Conservation (phyloP, 2,888 invertebrate genomes). For the Nezara viridula region DNA sequence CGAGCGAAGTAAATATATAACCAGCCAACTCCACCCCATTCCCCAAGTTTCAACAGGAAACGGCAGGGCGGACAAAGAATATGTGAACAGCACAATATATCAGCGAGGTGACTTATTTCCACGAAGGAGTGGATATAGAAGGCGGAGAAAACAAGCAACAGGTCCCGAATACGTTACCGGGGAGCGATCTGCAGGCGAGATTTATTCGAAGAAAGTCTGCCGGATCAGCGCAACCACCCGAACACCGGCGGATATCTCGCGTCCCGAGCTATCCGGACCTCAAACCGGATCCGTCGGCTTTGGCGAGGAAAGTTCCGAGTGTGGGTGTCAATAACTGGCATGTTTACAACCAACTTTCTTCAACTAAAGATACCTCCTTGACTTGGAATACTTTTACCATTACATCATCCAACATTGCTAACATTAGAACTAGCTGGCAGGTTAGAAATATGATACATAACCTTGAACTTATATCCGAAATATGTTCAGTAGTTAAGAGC, state of each 20-base stretch:
- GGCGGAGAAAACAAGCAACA: background rate
- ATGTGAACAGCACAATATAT: slow-evolving; percentile 1
- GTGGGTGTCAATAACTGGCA: background rate
- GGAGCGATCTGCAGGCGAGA: background rate
- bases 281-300: background rate
- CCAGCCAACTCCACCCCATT: too few species aligned
- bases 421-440: background rate
- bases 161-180: background rate
- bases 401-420: background rate
- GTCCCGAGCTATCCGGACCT: background rate
- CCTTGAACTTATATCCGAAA: too few species aligned
- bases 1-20: too few species aligned
- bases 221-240: background rate
- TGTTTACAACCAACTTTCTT: background rate
- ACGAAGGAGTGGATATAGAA: background rate
- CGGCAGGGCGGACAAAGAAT: background rate
- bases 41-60: background rate
- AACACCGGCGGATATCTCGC: background rate
- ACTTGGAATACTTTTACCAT: background rate
- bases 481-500: too few species aligned
- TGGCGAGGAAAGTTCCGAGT: background rate
- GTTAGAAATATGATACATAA: background rate
- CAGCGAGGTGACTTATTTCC: background rate
- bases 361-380: background rate
- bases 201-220: background rate